These are phyloP conservation scores for Barbus barbus DNA, from an alignment of 2,113 vertebrate species.

Conservation along the genomic window DNA sequence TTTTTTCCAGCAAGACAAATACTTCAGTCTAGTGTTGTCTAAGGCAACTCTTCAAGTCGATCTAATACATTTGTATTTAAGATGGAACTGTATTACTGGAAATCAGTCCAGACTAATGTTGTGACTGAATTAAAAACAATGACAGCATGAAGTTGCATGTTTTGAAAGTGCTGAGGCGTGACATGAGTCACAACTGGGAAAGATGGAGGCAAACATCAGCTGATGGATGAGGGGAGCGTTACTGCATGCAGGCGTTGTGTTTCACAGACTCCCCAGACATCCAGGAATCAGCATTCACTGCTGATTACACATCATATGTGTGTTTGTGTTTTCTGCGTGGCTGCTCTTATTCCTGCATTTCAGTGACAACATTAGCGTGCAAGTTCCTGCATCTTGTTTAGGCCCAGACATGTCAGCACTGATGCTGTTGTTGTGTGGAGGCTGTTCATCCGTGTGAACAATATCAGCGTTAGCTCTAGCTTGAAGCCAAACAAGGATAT, in stretches of 20 bases:
- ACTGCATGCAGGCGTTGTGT: neutral
- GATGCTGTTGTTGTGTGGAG: neutral
- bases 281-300: conserved; percentile 8
- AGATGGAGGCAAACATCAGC: neutral
- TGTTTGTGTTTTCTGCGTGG: neutral
- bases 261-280: conserved; percentile 4
- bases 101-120: neutral
- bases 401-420: neutral
- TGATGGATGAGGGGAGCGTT: neutral
- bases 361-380: neutral
- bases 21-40: neutral
- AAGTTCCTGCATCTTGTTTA: neutral
- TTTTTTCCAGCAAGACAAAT: neutral
- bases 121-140: neutral
- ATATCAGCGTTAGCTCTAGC: neutral
- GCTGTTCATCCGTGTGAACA: neutral
- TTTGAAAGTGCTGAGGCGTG: neutral
- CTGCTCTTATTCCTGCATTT: neutral
- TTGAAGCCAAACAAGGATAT: neutral
- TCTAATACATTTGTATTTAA: neutral
- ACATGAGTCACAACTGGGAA: conserved; percentile 18
- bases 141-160: neutral
- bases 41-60: neutral
- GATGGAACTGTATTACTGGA: neutral
- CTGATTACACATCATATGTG: neutral